phyloP scores from a whole-genome alignment of 2,797 vertebrate genomes.

The Trachurus trachurus region DNA sequence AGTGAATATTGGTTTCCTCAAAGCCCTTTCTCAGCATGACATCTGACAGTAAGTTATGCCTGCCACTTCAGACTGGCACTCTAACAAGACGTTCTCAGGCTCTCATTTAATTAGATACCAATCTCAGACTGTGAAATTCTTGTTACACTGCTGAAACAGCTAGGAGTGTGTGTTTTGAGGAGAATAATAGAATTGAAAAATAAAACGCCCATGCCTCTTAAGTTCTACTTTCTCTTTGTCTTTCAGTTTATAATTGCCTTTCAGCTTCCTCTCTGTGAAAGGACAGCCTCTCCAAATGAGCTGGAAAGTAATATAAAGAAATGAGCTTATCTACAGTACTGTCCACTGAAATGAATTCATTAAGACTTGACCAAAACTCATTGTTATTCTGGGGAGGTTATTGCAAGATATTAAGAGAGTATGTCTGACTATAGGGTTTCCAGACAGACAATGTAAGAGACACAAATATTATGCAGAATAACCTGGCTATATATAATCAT shows the following conservation, averaged over 20 bases:
- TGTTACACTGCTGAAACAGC: conserved; percentile 55
- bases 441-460: conserved; percentile 44
- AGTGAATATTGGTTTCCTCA: conserved; percentile 23
- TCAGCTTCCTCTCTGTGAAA: conserved; percentile 53
- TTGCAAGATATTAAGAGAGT: conserved; percentile 60
- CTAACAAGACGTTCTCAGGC: conserved; percentile 50
- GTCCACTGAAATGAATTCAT: conserved; percentile 75
- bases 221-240: conserved; percentile 51
- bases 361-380: conserved; percentile 67
- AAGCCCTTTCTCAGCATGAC: conserved; percentile 31
- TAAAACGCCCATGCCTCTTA: conserved; percentile 49
- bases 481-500: conserved; percentile 57
- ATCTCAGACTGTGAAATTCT: conserved; percentile 48
- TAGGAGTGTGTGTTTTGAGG: conserved; percentile 46
- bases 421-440: conserved; percentile 49
- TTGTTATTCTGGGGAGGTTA: conserved; percentile 67
- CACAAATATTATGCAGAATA: conserved; percentile 55
- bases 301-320: conserved; percentile 67
- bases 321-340: conserved; percentile 74
- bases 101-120: conserved; percentile 69
- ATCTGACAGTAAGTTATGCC: conserved; percentile 48
- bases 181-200: conserved; percentile 36
- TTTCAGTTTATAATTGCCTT: conserved; percentile 74
- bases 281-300: conserved; percentile 31
- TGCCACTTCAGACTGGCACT: conserved; percentile 44